Base-by-base conservation (phyloP, 2,113 vertebrate genomes). In the Corapipo altera region DNA sequence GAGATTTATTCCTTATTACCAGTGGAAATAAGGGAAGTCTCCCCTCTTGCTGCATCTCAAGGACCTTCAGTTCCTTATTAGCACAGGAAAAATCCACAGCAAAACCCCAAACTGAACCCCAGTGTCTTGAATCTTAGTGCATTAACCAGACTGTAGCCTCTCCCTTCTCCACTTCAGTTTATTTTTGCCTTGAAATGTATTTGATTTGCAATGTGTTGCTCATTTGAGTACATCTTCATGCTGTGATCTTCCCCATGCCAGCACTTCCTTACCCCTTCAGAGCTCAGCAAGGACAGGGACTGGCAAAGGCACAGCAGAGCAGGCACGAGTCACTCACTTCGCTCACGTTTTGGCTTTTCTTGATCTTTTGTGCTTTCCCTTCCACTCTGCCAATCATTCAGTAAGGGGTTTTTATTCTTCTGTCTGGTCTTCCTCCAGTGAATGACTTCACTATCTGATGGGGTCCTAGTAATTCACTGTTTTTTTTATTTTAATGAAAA, bases 401-500 rank as follows among this genome's bases (percentile, higher is more conserved):
- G 55, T 26, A 28, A 28, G 22, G 0, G 0, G 4, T 37, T 88
- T 94, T 93, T 71, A 54, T 84, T 94, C 65, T 91, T 12, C 76
- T 70, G 41, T 54, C 77, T 91, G 44, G 59, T 79, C 41, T 79
- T 76, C 65, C 52, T 85, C 46, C 71, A 49, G 44, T 85, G 91
- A 90, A 78, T 90, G 58, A 54, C 69, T 95, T 54, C 61, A 19
- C 88, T 62, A 2, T 64, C 51, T 81, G 69, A 51, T 61, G 30
- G 61, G 52, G 44, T 58, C 74, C 74, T 83, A 35, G 62, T 72
- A 89, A 81, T 85, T 82, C 52, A 17, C 30, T 39, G 44, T 23
- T 35, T 66, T 66, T 72, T 85, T 71, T 52, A 58, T 83, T 88
- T 88, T 88, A 61, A 83, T 96, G 54, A 77, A 91, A 95, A 94